Percentiles rank a stretch among this genome's conserved stretches.
Conservation (phyloP, 1,140 invertebrate genomes). For the Drosophila kohkoa region DNA sequence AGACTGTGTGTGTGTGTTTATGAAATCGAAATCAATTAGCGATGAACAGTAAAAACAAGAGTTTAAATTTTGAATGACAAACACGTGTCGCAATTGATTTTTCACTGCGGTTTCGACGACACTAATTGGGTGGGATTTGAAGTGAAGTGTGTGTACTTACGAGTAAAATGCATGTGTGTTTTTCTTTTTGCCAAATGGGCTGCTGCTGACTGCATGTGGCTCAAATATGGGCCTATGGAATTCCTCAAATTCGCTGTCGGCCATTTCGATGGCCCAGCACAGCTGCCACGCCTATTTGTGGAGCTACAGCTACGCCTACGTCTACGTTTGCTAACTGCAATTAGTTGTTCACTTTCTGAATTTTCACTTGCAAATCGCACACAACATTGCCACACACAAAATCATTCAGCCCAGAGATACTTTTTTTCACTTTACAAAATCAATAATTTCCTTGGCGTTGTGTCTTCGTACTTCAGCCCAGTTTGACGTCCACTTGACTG, state of each 20-base stretch:
- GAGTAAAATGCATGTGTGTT: constrained; percentile 88
- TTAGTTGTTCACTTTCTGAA: constrained; percentile 1
- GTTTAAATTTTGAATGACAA: neutral
- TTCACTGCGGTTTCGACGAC: neutral
- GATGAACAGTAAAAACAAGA: neutral
- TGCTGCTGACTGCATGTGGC: constrained; percentile 86
- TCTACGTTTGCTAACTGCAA: neutral
- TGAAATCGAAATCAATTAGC: constrained; percentile 9
- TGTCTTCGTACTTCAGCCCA: constrained; percentile 47
- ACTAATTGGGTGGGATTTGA: neutral
- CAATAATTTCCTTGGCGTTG: constrained; percentile 80
- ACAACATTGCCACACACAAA: constrained; percentile 2
- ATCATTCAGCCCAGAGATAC: constrained; percentile 20
- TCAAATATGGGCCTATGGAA: constrained; percentile 93
- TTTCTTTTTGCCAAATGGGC: constrained; percentile 88
- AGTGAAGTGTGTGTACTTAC: constrained; percentile 85
- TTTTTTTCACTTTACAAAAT: constrained; percentile 82
- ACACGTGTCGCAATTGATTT: constrained; percentile 37
- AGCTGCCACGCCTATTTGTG: constrained; percentile 61
- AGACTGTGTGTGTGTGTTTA: constrained; percentile 40
- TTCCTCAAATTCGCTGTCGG: constrained; percentile 96
- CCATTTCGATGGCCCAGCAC: constrained; percentile 87
- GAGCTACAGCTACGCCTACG: constrained; percentile 1
- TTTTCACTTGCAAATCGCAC: constrained; percentile 13
- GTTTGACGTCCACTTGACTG: constrained; percentile 67